Base-by-base conservation (phyloP, 2,888 invertebrate genomes). In the Chrysopilus asiliformis region DNA sequence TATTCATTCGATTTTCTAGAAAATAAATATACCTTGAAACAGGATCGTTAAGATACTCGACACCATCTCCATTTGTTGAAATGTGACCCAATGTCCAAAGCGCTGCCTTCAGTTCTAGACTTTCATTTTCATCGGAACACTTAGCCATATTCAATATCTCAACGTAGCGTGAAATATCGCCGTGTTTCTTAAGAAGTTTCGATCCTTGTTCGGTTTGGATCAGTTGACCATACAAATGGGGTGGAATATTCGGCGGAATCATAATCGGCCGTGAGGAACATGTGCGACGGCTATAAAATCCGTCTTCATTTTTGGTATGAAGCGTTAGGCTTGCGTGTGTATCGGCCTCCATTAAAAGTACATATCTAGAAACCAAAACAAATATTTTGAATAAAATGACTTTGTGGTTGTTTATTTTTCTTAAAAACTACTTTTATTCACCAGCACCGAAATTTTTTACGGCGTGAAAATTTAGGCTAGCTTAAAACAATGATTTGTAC, bases 71-170 rank as follows among this genome's bases (percentile, higher is more conserved):
- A 6, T 86, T 81, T 1, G 80, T 79, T 3, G 79, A 84, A 9
- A 85, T 72, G 58, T 90, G 87, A 12, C 87, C 87, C 33, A 82
- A 57, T 2, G 85, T 83, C 94, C 95, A 95, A 0, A 95, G 63
- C 0, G 90, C 81, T 5, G 89, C 76, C 60, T 95, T 95, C 27
- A 91, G 58, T 43, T 81, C 76, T 29, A 82, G 61, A 36, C 86
- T 75, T 48, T 81, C 79, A 41, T 72, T 70, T 34, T 80, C 79
- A 9, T 72, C 74, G 3, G 65, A 60, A 51, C 76, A 78, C 40
- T 70, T 68, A 32, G 70, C 72, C 26, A 58, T 51, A 22, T 47
- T 54, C 22, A 66, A 38, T 30, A 54, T 46, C 5, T 60, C 59
- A 12, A 60, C 40, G 7, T 58, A 44, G 32, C 53, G 51, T 1